Conservation (phyloP, 2,113 vertebrate genomes). For the Boulengeromyrus knoepffleri region DNA sequence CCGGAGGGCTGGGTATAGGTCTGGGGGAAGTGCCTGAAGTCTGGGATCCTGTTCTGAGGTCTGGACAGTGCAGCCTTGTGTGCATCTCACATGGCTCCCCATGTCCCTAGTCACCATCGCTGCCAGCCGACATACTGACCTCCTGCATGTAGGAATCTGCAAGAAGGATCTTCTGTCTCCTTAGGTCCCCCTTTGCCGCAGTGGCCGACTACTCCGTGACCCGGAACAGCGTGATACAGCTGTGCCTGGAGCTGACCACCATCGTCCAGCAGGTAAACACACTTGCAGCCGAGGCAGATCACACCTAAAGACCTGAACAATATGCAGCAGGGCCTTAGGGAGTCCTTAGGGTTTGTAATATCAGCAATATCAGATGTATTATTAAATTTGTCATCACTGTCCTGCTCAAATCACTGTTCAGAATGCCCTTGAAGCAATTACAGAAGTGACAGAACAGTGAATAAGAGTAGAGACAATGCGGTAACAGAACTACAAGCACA, state of each 20-base stretch:
- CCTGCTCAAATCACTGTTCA: neutral
- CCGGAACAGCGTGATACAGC: slow-evolving; percentile 94
- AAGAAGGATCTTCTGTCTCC: slow-evolving; percentile 64
- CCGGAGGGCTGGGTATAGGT: neutral
- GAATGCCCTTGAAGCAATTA: neutral
- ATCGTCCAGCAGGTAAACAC: slow-evolving; percentile 85
- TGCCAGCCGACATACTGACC: neutral
- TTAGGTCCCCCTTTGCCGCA: slow-evolving; percentile 90
- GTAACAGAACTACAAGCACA: neutral
- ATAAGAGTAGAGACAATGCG: neutral
- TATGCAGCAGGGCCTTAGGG: neutral
- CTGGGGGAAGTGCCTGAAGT: neutral
- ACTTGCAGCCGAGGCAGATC: neutral
- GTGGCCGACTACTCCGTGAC: slow-evolving; percentile 89
- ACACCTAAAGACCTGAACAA: no score
- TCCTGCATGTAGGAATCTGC: neutral
- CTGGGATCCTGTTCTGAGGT: neutral
- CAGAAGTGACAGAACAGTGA: neutral
- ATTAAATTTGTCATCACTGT: neutral
- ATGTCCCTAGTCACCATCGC: neutral
- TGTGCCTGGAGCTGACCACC: slow-evolving; percentile 92
- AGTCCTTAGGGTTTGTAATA: neutral
- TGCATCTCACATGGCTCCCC: neutral
- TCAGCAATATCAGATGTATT: neutral
- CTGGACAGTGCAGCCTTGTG: neutral